Evolutionary conservation across 1,140 invertebrate species (phyloP), one percentile per base, ranked within the genome.

Genomic region (Drosophila aff.): DNA sequence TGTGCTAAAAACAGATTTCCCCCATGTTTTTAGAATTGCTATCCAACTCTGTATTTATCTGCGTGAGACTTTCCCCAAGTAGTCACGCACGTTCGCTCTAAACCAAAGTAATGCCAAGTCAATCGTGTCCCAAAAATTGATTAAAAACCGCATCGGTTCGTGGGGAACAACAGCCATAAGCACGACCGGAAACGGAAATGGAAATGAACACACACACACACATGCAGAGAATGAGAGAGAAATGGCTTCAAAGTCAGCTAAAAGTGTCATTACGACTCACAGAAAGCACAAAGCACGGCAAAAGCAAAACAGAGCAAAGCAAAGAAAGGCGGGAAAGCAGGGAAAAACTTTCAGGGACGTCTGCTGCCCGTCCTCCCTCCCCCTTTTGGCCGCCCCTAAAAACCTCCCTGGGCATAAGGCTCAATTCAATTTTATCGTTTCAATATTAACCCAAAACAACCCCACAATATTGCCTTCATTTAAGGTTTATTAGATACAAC

Each of bases 381-480:
- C 15, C 26, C n/a, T 23, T 26, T 50, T 28, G 26, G 15, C n/a
- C 44, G 31, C 26, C n/a, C 43, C 50, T 23, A 26, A 31, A 57
- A 50, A 68, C 41, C 55, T 60, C 69, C 49, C 72, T 76, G 47
- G 82, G 79, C 84, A 83, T 75, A 82, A 52, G 85, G 81, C 90
- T 83, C 90, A 92, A 92, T 92, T 92, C 80, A 86, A 90, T 92
- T 92, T 92, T 92, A 90, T 92, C 85, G 82, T 92, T 86, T 83
- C 90, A 91, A 92, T 83, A 92, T 92, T 86, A 92, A 92, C 90
- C 90, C 90, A 90, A 92, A 92, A 92, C 85, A 91, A 86, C 90
- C 86, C 90, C 90, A 90, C 90, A 92, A 92, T 92, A 92, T 92
- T 92, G 90, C 89, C 85, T 86, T 92, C 90, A 92, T 92, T 92